Evolutionary conservation across 2,113 vertebrate genomes (phyloP), one percentile per base, ranked within the genome.

Genomic region (Ceyx cyanopectus): DNA sequence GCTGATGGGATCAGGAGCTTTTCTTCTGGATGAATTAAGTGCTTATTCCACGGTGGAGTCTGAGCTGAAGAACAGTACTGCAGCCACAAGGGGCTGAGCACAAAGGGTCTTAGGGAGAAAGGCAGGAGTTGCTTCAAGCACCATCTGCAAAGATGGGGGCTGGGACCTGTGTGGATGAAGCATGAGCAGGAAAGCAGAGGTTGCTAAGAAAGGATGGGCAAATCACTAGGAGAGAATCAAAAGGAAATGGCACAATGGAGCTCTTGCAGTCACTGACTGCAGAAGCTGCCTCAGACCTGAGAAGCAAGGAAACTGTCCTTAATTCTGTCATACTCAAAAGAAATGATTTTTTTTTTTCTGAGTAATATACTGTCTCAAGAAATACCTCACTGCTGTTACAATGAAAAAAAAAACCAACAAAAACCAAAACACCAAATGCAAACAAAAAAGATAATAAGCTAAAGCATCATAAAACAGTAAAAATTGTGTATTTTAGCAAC

Each of bases 201-300:
- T 54, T 46, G 45, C 18, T 5, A 4, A 29, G 54, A 68, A 18
- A 61, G 5, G 10, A n/a, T 5, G 17, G 16, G 22, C 14, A 15
- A 69, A 77, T 23, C 26, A 6, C 6, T 61, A 45, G n/a, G 10
- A 63, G 56, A 70, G 4, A 18, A 65, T 7, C 5, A 24, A 34
- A n/a, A 62, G 7, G 6, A 5, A 15, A 43, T 1, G 5, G 9
- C 16, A 34, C 1, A 2, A 3, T 0, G 3, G 15, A 77, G 14
- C 24, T 83, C 7, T 54, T 90, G 37, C 63, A 62, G 16, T 13
- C 7, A 8, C 50, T 61, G 23, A 9, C n/a, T 85, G n/a, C 29
- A 60, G 72, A 23, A 5, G 7, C 40, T 87, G 23, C 14, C 34
- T 53, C 56, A 61, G 60, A 50, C 14, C 30, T 43, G 27, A 61